A percentile compares a stretch with the other conserved stretches of the same genome.
phyloP scores from a whole-genome alignment of 2,888 invertebrate genomes.

The Syrphus vitripennis region DNA sequence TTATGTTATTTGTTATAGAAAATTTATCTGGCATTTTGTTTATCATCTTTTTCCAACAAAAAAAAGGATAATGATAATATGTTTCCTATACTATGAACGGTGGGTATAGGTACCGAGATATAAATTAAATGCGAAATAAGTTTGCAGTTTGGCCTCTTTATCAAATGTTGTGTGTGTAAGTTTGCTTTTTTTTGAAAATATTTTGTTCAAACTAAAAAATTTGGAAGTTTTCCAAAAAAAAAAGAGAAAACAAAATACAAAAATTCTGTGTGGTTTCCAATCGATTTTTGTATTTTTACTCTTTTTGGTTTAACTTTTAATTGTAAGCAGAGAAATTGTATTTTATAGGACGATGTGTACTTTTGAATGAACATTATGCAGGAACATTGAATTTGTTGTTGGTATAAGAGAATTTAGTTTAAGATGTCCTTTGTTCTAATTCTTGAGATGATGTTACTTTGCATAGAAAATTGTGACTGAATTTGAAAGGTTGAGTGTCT shows the following conservation, averaged over 20 bases:
- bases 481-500: not conserved
- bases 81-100: conserved; percentile 6
- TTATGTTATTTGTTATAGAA: not conserved
- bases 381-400: not conserved
- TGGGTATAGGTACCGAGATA: no score
- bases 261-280: conserved; percentile 35
- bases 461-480: not conserved
- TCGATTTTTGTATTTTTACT: conserved; percentile 12
- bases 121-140: conserved; percentile 17
- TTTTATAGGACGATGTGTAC: not conserved
- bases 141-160: conserved; percentile 26
- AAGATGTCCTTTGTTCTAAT: not conserved
- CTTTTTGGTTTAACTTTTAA: conserved; percentile 40
- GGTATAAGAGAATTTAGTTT: not conserved
- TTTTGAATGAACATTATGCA: not conserved
- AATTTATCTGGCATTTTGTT: conserved; percentile 1
- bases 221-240: conserved; percentile 54
- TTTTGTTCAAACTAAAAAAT: not conserved
- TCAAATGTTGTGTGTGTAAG: not conserved
- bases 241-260: conserved; percentile 7
- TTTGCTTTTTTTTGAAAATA: not conserved
- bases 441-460: not conserved
- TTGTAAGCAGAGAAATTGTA: conserved; percentile 15
- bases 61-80: conserved; percentile 3
- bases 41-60: conserved; percentile 27